Conservation (phyloP, 2,888 invertebrate species). For the Leuctra nigra region DNA sequence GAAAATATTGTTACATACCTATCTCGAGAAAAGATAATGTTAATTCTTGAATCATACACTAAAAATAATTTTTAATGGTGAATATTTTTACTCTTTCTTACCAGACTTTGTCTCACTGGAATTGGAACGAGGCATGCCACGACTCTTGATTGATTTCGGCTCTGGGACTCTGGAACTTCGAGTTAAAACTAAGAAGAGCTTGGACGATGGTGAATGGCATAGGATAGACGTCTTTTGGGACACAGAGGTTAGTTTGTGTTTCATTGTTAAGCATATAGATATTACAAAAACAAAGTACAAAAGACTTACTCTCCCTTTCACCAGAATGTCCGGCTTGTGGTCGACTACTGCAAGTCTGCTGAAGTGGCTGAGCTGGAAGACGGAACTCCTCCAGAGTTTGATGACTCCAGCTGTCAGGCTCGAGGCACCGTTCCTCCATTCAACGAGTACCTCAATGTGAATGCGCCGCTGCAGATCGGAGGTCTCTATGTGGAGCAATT, state of each 20-base stretch:
- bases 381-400: slow-evolving; percentile 81
- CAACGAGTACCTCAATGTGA: slow-evolving; percentile 92
- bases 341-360: slow-evolving; percentile 88
- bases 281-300: not conserved
- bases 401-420: slow-evolving; percentile 85
- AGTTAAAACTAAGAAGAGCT: slow-evolving; percentile 75
- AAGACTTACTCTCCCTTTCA: slow-evolving; percentile 19
- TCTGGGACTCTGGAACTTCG: slow-evolving; percentile 83
- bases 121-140: slow-evolving; percentile 83
- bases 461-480: slow-evolving; percentile 91
- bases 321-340: slow-evolving; percentile 78
- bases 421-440: slow-evolving; percentile 87
- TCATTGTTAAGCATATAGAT: not conserved
- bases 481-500: slow-evolving; percentile 86
- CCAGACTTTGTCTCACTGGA: slow-evolving; percentile 90
- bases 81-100: slow-evolving; percentile 22
- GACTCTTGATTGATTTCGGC: slow-evolving; percentile 88
- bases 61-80: too few relatives aligned
- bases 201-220: slow-evolving; percentile 98
- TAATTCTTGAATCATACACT: too few relatives aligned
- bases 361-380: slow-evolving; percentile 85
- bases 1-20: too few relatives aligned
- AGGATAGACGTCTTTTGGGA: slow-evolving; percentile 93
- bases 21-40: too few relatives aligned
- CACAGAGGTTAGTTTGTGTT: slow-evolving; percentile 54